Conservation (phyloP, 1,140 invertebrate genomes). For the Danaus melanippus region DNA sequence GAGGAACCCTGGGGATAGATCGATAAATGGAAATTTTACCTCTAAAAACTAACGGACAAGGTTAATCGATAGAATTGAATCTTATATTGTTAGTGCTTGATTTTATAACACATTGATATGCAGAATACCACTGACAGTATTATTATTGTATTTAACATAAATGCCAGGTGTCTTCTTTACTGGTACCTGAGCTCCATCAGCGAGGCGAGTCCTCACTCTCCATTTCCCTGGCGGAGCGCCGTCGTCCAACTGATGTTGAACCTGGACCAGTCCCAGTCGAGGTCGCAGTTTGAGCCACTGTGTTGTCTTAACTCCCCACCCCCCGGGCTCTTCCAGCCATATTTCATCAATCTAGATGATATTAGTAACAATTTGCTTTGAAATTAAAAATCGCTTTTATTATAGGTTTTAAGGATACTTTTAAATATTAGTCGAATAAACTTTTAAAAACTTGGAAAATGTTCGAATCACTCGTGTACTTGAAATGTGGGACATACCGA, state of each 20-base stretch:
- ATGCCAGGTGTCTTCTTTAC: neutral
- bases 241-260: conserved; percentile 44
- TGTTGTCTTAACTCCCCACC: conserved; percentile 35
- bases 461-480: no score
- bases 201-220: conserved; percentile 37
- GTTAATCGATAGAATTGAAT: no score
- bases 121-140: no score
- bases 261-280: conserved; percentile 40
- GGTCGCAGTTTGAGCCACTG: conserved; percentile 40
- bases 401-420: neutral
- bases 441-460: neutral
- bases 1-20: conserved; percentile 38
- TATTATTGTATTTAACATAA: no score
- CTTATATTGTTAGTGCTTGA: no score
- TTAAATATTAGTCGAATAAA: conserved; percentile 4
- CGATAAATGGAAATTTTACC: neutral
- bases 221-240: conserved; percentile 41
- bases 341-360: conserved; percentile 44
- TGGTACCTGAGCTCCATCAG: conserved; percentile 46
- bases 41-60: no score
- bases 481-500: no score
- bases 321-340: conserved; percentile 52
- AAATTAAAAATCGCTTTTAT: neutral
- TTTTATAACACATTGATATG: no score
- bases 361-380: no score